Base-by-base conservation (phyloP, 2,888 invertebrate genomes). In the Hirtodrosophila confusa region DNA sequence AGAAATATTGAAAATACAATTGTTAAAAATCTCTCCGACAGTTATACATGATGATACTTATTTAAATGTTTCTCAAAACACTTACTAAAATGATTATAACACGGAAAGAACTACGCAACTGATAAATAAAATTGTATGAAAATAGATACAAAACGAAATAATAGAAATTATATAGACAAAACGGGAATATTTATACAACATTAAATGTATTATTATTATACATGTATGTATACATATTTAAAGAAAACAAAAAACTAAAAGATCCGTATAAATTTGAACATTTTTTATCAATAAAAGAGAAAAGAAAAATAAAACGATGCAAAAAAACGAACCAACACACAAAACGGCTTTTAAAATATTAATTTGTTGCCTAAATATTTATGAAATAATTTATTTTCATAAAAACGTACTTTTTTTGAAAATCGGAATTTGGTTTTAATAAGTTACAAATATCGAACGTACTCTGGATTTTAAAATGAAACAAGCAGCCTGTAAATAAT, bases 171-270 rank as follows among this genome's bases (percentile, higher is more conserved):
- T 82, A 88, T 85, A 78, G 78, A 85, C 73, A 74, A 82, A 75
- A 69, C 80, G 70, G 69, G 70, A 80, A 75, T 84, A 86, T 86
- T 80, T 83, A 78, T 83, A 83, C 75, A 83, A 68, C 62, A 79
- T 79, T 41, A 67, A 82, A 72, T 87, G 83, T 83, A 87, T 83
- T 88, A 85, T 79, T 87, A 85, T 79, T 85, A 87, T 79, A 88
- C 80, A 84, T 76, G 57, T 62, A 78, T 78, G 69, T 66, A 83
- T 72, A 76, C 65, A 74, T 71, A 71, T 66, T 71, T 47, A 67
- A 82, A 71, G 55, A 65, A 63, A 56, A 63, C 50, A 54, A 41
- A 29, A 48, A 35, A 39, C 40, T 9, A 55, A 60, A 73, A 53
- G 48, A 75, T 64, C 62, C 83, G 49, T 69, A 83, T 86, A 86